These are phyloP conservation scores for Eulemur coronatus DNA, from an alignment of 2,797 vertebrate species.

Conservation along the genomic window DNA sequence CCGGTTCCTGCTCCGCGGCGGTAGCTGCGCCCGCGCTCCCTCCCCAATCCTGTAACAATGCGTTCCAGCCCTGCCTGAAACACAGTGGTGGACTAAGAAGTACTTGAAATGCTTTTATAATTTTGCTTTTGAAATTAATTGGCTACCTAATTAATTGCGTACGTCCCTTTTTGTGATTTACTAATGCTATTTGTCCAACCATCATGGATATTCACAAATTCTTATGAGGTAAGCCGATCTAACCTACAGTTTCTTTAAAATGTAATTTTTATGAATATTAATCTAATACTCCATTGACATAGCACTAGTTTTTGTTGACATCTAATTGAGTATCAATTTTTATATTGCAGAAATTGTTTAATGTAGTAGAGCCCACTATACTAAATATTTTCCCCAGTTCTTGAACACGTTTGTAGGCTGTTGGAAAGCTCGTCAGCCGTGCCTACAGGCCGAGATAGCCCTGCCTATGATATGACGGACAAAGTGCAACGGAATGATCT, in stretches of 20 bases:
- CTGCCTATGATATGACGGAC: fast-evolving
- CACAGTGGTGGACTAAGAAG: not conserved
- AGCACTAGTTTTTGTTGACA: not conserved
- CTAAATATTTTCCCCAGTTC: not conserved
- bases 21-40: fast-evolving
- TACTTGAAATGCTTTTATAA: no score
- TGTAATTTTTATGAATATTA: not conserved
- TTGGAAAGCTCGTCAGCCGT: not conserved
- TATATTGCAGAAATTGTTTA: not conserved
- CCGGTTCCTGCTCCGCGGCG: fast-evolving
- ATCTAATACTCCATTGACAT: not conserved
- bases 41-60: fast-evolving
- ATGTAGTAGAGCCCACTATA: fast-evolving
- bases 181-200: fast-evolving
- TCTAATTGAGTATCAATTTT: not conserved
- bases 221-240: not conserved
- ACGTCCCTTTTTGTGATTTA: not conserved
- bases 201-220: not conserved
- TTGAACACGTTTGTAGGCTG: not conserved
- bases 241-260: not conserved
- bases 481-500: not conserved
- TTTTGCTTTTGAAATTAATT: not conserved
- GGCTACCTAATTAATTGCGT: not conserved
- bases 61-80: fast-evolving
- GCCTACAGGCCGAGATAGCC: not conserved